phyloP scores from a whole-genome alignment of 2,888 invertebrate genomes.

The Xylota sylvarum region DNA sequence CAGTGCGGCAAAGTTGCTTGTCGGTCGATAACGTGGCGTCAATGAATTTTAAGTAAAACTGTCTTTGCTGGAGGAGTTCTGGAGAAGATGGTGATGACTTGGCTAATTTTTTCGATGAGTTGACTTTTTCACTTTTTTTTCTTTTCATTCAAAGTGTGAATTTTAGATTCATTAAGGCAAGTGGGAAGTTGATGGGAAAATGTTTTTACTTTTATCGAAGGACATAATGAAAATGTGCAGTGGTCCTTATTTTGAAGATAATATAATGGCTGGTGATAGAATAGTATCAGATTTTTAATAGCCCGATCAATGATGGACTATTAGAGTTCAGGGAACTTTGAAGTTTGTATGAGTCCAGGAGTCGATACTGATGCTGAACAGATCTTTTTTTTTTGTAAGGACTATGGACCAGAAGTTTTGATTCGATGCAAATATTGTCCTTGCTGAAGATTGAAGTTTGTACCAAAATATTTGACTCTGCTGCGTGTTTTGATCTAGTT shows the following conservation, averaged over 20 bases:
- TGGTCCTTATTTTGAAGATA: too few species aligned
- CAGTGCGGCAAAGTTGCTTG: neutral
- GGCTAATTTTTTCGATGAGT: slow-evolving; percentile 17
- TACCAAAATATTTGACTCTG: too few species aligned
- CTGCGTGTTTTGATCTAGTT: too few species aligned
- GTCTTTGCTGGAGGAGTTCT: neutral
- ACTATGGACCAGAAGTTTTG: too few species aligned
- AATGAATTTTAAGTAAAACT: slow-evolving; percentile 66
- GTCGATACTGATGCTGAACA: too few species aligned
- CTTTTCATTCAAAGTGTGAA: neutral
- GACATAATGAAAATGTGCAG: neutral
- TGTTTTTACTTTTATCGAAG: neutral
- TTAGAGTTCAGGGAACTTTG: too few species aligned
- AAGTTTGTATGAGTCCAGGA: too few species aligned
- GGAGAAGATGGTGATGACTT: slow-evolving; percentile 41
- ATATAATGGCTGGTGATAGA: neutral
- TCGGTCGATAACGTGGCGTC: slow-evolving; percentile 38
- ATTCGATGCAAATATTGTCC: too few species aligned
- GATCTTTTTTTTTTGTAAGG: too few species aligned
- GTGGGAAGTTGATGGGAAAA: neutral
- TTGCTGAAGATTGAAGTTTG: too few species aligned
- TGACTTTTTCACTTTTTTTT: neutral
- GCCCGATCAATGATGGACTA: too few species aligned
- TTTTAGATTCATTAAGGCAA: neutral
- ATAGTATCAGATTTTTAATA: too few species aligned